A percentile compares a stretch with the other conserved stretches of the same genome.
These are phyloP conservation scores for Ploceus nigricollis DNA, from an alignment of 2,113 vertebrate genomes.

Conservation along the genomic window DNA sequence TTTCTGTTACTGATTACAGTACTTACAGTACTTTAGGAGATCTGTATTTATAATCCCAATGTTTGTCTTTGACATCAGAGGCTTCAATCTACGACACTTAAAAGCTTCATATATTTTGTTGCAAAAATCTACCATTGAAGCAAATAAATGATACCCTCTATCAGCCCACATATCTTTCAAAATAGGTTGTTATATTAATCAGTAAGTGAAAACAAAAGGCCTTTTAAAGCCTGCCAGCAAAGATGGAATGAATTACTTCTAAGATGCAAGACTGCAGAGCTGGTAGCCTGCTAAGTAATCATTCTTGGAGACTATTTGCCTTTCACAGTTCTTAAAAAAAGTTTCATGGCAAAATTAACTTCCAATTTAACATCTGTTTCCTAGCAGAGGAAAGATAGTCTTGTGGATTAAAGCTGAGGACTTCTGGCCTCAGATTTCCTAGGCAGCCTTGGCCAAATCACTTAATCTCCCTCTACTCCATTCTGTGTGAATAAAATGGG, in stretches of 20 bases:
- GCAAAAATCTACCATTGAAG: background rate
- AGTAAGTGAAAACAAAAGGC: slow-evolving; percentile 42
- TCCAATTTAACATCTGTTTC: slow-evolving; percentile 65
- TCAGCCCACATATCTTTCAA: slow-evolving; percentile 27
- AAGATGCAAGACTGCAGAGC: slow-evolving; percentile 10
- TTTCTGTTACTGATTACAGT: slow-evolving; percentile 23
- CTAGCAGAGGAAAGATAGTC: slow-evolving; percentile 45
- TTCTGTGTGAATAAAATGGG: background rate
- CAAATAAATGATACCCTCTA: slow-evolving; percentile 19
- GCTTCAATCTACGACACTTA: background rate
- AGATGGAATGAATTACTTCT: slow-evolving; percentile 50
- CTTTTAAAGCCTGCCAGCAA: slow-evolving; percentile 54
- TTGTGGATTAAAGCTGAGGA: slow-evolving; percentile 5
- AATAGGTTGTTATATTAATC: slow-evolving; percentile 39
- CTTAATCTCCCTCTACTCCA: background rate
- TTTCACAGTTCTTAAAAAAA: slow-evolving; percentile 57
- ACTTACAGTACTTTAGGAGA: slow-evolving; percentile 5
- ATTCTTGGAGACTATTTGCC: slow-evolving; percentile 21
- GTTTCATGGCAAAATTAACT: slow-evolving; percentile 65
- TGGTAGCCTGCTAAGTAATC: slow-evolving; percentile 48
- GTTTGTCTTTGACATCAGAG: slow-evolving; percentile 11
- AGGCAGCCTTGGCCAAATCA: background rate
- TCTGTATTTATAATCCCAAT: background rate
- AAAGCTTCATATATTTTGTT: slow-evolving; percentile 33
- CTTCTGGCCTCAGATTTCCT: slow-evolving; percentile 9